Evolutionary conservation across 2,888 invertebrate genomes (phyloP), one percentile per base, ranked within the genome.

Genomic region (Anthophora plumipes): DNA sequence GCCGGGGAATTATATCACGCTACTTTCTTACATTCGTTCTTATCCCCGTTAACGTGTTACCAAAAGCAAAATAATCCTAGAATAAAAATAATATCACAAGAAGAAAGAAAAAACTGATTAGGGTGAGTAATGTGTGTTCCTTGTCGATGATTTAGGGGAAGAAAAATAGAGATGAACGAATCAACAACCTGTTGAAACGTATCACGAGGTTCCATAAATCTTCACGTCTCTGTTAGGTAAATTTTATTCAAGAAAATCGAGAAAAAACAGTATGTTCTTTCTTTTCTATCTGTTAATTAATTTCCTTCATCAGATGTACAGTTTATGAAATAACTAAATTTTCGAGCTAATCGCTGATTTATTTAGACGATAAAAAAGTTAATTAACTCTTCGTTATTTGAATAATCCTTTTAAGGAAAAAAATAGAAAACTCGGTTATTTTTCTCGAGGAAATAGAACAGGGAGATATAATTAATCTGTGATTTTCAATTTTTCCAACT

Each of bases 101-200:
- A 20, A 22, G 37, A 17, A 20, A 37, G 20, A 11, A 52, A 55
- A 48, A 31, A 20, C n/a, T n/a, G n/a, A n/a, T n/a, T n/a, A n/a
- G n/a, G n/a, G n/a, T n/a, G 52, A 17, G 20, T 7, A 48, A 17
- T 39, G 12, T 12, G 22, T 2, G 17, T 6, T 43, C 14, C 37
- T 75, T n/a, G n/a, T n/a, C 50, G 77, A 74, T 63, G 68, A 76
- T 78, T 83, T 67, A 64, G 61, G 37, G 25, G 64, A 61, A 54
- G 57, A 71, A 73, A 77, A 77, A 67, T 74, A 74, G 71, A 74
- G 71, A 60, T 60, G 22, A 20, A 25, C 63, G 68, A 31, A 73
- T 78, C 84, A 80, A 78, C 86, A 82, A 88, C 79, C 82, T 87
- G 78, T 85, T 85, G 88, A 75, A 84, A 82, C 57, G 39, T 37